A percentile compares a stretch with the other conserved stretches of the same genome.
phyloP scores from a whole-genome alignment of 1,140 invertebrate species.

The Phocides pigmalion region DNA sequence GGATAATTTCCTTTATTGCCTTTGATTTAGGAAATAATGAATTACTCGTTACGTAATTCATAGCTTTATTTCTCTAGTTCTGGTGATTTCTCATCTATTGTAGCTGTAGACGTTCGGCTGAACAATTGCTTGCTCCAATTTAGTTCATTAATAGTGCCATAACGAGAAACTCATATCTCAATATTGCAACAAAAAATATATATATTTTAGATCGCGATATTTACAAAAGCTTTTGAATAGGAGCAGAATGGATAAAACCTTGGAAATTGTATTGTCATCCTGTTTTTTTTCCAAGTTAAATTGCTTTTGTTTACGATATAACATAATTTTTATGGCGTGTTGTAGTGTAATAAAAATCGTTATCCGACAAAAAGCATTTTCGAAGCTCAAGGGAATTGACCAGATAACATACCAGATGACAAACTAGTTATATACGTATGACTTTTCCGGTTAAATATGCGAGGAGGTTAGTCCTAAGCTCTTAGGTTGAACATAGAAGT shows the following conservation, averaged over 20 bases:
- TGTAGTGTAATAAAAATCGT: no score
- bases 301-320: no score
- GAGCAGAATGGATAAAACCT: no score
- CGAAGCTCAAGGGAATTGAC: no score
- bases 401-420: no score
- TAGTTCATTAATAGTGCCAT: slow-evolving; percentile 17
- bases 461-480: background rate
- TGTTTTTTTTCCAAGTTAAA: no score
- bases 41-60: slow-evolving; percentile 13
- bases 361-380: no score
- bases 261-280: no score
- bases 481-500: background rate
- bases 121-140: slow-evolving; percentile 21
- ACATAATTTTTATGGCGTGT: no score
- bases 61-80: slow-evolving; percentile 4
- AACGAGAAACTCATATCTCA: slow-evolving; percentile 8
- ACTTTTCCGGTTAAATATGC: background rate
- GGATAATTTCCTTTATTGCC: no score
- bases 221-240: background rate
- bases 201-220: background rate
- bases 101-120: slow-evolving; percentile 10
- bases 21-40: slow-evolving; percentile 6
- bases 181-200: slow-evolving; percentile 6
- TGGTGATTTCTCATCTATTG: slow-evolving; percentile 13
- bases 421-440: background rate